A percentile compares a stretch with the other conserved stretches of the same genome.
phyloP scores from a whole-genome alignment of 1,140 invertebrate species.

The Oryctes rhinoceros region DNA sequence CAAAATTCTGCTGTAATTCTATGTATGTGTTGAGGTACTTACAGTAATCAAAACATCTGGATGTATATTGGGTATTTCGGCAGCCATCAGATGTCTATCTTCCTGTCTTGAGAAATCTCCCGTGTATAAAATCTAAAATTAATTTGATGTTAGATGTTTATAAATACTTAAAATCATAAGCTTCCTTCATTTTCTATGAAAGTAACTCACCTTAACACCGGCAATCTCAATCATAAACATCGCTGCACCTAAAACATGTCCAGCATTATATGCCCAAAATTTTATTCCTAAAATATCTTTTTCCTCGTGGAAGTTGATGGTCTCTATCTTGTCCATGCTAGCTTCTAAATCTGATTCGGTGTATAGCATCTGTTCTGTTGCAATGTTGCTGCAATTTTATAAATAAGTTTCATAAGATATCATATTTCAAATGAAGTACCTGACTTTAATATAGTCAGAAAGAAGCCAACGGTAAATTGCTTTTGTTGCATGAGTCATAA shows the following conservation, averaged over 20 bases:
- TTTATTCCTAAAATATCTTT: constrained; percentile 96
- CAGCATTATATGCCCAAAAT: constrained; percentile 99
- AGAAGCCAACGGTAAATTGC: constrained; percentile 99
- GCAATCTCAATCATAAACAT: constrained; percentile 99
- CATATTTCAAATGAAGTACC: constrained; percentile 62
- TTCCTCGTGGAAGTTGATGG: constrained; percentile 98
- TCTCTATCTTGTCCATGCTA: constrained; percentile 99
- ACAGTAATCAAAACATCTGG: constrained; percentile 97
- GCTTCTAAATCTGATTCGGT: constrained; percentile 96
- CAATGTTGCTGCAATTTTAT: constrained; percentile 81
- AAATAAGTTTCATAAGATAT: neutral
- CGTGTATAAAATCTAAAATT: constrained; percentile 86
- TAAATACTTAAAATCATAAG: too few species aligned
- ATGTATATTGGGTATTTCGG: constrained; percentile 94
- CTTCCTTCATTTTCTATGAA: neutral
- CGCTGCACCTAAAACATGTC: constrained; percentile 97
- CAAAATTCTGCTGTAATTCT: too few species aligned
- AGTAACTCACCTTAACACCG: constrained; percentile 81
- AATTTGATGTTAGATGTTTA: constrained; percentile 16
- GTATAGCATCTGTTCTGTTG: constrained; percentile 97
- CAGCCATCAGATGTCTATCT: constrained; percentile 98
- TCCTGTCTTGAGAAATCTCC: constrained; percentile 99
- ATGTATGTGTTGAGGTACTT: constrained; percentile 49
- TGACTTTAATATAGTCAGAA: constrained; percentile 99
- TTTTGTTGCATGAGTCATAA: constrained; percentile 99